A percentile compares a stretch with the other conserved stretches of the same genome.
Conservation (phyloP, 2,888 invertebrate species). For the Sabatieria punctata region DNA sequence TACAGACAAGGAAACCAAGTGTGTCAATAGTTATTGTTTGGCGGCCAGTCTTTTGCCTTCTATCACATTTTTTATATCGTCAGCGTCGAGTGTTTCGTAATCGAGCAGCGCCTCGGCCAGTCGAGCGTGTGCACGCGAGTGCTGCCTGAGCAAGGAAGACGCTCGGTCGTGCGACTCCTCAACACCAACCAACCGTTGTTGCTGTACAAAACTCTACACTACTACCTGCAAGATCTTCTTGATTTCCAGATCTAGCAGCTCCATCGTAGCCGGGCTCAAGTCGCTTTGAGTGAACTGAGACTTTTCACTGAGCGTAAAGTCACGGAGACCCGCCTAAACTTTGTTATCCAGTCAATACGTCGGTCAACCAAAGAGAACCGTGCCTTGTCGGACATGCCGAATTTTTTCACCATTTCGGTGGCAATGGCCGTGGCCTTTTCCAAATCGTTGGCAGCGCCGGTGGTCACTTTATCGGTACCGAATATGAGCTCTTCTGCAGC, state of each 20-base stretch:
- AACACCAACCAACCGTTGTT: conserved; percentile 4
- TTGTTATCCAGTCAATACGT: neutral
- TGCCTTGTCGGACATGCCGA: conserved; percentile 93
- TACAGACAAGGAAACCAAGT: no score
- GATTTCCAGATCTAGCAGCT: conserved; percentile 74
- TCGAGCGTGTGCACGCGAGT: conserved; percentile 73
- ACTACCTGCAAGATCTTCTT: conserved; percentile 65
- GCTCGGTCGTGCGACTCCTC: conserved; percentile 81
- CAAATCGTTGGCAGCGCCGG: conserved; percentile 57
- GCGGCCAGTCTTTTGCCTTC: conserved; percentile 38
- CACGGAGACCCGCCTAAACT: conserved; percentile 37
- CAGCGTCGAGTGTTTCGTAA: conserved; percentile 86
- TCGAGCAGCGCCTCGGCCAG: conserved; percentile 87
- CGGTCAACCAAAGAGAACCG: no score
- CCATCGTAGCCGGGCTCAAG: conserved; percentile 59
- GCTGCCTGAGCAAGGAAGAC: conserved; percentile 60
- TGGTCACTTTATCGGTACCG: conserved; percentile 65
- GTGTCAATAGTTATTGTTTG: neutral
- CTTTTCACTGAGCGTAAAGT: conserved; percentile 34
- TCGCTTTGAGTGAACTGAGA: no score
- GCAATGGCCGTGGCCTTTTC: conserved; percentile 70
- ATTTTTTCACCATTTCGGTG: conserved; percentile 82
- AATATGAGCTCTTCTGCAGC: conserved; percentile 93
- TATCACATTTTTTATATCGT: conserved; percentile 74
- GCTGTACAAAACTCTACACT: conserved; percentile 3